Evolutionary conservation across 2,888 invertebrate genomes (phyloP).

Genomic region (Calameuta idolon): DNA sequence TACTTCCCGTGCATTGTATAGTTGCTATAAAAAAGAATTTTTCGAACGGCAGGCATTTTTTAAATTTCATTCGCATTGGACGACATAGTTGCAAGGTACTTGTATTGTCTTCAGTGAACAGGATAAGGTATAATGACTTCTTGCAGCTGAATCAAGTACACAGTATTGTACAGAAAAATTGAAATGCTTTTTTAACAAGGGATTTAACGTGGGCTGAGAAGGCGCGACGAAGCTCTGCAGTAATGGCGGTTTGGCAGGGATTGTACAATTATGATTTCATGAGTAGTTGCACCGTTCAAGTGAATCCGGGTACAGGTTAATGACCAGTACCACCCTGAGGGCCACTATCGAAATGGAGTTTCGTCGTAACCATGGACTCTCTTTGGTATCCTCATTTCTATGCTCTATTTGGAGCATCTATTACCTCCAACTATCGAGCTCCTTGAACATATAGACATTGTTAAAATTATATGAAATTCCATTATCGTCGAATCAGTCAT

Average conservation of each 20-base stretch:
- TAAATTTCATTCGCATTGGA: no score
- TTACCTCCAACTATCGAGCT: background rate
- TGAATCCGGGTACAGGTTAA: constrained; percentile 25
- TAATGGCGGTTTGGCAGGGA: background rate
- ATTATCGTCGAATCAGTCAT: constrained; percentile 40
- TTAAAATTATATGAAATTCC: constrained; percentile 24
- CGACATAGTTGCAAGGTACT: background rate
- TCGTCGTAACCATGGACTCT: background rate
- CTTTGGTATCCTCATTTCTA: background rate
- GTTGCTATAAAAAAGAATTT: no score
- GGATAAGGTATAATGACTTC: background rate
- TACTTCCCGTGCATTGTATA: no score
- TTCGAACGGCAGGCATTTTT: no score
- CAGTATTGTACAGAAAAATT: background rate
- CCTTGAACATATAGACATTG: background rate
- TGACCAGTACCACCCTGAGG: constrained; percentile 25
- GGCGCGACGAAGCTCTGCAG: background rate
- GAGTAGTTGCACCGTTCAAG: constrained; percentile 3
- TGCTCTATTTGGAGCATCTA: background rate
- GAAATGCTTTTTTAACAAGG: background rate
- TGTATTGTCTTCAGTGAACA: background rate
- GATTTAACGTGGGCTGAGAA: background rate
- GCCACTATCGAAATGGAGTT: constrained; percentile 19
- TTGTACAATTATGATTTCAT: constrained; percentile 1
- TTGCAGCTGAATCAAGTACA: background rate